These are phyloP conservation scores for Lithophane leautieri DNA, from an alignment of 2,888 invertebrate species.

Conservation along the genomic window DNA sequence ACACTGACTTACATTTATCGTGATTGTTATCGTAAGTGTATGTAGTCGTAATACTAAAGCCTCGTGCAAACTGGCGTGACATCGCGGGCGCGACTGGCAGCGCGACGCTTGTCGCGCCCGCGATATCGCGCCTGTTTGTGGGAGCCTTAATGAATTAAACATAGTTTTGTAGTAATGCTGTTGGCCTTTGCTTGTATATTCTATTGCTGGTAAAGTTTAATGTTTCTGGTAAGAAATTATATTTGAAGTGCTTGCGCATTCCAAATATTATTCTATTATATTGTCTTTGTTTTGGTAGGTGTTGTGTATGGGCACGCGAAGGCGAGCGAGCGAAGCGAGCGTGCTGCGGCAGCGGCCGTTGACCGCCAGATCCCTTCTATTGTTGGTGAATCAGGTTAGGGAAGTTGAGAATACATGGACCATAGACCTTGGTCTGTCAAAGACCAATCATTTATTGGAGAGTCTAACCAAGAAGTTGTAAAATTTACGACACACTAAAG, in stretches of 20 bases:
- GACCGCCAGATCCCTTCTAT: too few species aligned
- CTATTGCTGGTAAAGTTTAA: not conserved
- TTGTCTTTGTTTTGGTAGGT: not conserved
- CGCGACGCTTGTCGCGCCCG: too few species aligned
- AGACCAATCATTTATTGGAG: not conserved
- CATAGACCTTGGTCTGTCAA: not conserved
- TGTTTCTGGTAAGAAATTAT: not conserved
- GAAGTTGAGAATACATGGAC: not conserved
- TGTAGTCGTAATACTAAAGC: not conserved
- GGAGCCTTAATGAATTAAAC: slow-evolving; percentile 26
- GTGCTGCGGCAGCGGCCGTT: too few species aligned
- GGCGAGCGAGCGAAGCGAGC: too few species aligned
- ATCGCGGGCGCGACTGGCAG: too few species aligned
- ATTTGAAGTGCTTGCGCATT: not conserved
- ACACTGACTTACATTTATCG: slow-evolving; percentile 6
- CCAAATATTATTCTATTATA: not conserved
- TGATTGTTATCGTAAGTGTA: not conserved
- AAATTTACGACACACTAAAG: not conserved
- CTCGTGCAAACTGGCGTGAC: too few species aligned
- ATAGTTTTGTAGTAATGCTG: not conserved
- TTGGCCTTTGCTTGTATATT: not conserved
- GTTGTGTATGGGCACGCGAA: not conserved
- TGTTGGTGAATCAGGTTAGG: too few species aligned
- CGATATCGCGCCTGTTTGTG: too few species aligned
- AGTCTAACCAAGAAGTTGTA: not conserved